Conservation (phyloP, 2,113 vertebrate species). For the Elachura formosa region DNA sequence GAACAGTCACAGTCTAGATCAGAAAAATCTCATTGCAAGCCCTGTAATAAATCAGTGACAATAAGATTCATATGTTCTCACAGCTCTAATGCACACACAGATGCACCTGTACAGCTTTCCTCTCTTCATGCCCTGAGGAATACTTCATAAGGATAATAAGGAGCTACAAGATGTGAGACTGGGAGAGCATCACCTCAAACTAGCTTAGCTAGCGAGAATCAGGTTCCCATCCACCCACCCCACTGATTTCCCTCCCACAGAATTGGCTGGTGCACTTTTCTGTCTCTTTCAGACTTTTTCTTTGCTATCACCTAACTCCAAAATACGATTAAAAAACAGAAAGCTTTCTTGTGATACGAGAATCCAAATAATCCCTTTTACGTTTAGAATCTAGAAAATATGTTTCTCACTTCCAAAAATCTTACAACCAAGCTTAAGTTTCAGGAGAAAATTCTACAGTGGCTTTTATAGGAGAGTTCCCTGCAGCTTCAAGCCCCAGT, state of each 20-base stretch:
- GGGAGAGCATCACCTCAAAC: not conserved
- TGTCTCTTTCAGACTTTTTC: not conserved
- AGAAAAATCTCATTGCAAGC: not conserved
- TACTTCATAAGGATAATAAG: not conserved
- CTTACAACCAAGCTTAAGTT: not conserved
- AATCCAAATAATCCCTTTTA: not conserved
- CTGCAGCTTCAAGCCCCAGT: not conserved
- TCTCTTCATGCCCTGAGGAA: not conserved
- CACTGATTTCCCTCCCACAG: not conserved
- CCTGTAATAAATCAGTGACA: not conserved
- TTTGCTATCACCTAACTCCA: not conserved
- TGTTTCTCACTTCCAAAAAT: not conserved
- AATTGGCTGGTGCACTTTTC: not conserved
- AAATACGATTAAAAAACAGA: not conserved
- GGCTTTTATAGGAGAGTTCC: not conserved
- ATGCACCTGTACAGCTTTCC: not conserved
- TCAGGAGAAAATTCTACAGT: not conserved
- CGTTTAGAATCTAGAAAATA: not conserved
- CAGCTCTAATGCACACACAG: not conserved
- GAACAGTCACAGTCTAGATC: not conserved
- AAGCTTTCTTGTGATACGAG: not conserved
- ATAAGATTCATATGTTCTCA: not conserved
- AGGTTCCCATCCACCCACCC: not conserved
- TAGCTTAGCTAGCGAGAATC: not conserved
- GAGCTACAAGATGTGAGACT: not conserved